Evolutionary conservation across 2,888 invertebrate genomes (phyloP).

Genomic region (Dexiosoma caninum): DNA sequence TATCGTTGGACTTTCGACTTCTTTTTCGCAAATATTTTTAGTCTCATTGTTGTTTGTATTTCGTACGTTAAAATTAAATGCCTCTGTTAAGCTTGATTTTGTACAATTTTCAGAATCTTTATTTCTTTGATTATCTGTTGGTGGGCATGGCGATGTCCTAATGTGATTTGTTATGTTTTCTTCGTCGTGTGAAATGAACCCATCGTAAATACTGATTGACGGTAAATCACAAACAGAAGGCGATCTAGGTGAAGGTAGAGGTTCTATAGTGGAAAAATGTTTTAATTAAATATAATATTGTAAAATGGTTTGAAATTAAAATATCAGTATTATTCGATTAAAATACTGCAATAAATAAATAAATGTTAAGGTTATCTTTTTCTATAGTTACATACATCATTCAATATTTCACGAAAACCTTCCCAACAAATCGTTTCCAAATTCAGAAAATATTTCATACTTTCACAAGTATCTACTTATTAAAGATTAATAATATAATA

Average conservation of each 20-base stretch:
- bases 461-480: neutral
- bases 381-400: too few species aligned
- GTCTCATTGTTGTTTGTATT: conserved; percentile 30
- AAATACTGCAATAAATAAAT: too few species aligned
- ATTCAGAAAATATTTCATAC: neutral
- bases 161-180: neutral
- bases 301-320: neutral
- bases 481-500: neutral
- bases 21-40: neutral
- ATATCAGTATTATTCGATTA: too few species aligned
- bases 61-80: conserved; percentile 69
- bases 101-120: conserved; percentile 32
- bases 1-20: neutral
- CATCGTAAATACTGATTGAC: conserved; percentile 51
- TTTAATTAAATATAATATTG: neutral
- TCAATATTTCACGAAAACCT: too few species aligned
- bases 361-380: too few species aligned
- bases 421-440: too few species aligned
- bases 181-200: neutral
- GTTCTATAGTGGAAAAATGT: conserved; percentile 19
- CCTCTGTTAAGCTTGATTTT: conserved; percentile 64
- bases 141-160: conserved; percentile 55
- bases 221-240: conserved; percentile 47
- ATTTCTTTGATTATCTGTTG: conserved; percentile 51
- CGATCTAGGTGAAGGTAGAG: conserved; percentile 42